These are phyloP conservation scores for Origma solitaria DNA, from an alignment of 2,113 vertebrate species.

Conservation along the genomic window DNA sequence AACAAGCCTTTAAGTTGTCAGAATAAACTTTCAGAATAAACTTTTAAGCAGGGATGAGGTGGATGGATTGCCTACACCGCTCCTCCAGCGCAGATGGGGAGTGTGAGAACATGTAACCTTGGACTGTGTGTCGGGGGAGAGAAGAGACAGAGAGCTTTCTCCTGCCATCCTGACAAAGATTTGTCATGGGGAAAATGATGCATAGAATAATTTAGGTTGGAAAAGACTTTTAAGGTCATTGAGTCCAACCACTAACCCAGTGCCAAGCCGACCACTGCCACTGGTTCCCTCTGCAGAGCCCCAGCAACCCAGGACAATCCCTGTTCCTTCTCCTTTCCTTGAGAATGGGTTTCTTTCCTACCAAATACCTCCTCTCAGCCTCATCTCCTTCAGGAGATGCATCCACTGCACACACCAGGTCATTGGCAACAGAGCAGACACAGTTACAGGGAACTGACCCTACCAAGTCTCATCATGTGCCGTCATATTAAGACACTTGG, in stretches of 20 bases:
- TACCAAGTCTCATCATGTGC: background rate
- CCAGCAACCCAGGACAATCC: background rate
- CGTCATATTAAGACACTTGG: fast-evolving
- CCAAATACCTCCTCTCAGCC: background rate
- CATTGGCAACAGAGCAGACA: background rate
- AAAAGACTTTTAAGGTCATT: background rate
- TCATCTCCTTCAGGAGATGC: background rate
- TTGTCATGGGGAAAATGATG: background rate
- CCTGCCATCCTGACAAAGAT: background rate
- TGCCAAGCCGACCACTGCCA: background rate
- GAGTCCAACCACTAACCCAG: background rate
- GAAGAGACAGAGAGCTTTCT: background rate
- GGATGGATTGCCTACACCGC: fast-evolving
- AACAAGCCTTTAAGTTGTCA: background rate
- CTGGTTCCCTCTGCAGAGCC: background rate
- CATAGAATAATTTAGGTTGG: background rate
- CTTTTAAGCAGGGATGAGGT: background rate
- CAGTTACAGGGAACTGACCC: background rate
- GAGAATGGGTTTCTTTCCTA: background rate
- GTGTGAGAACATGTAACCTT: background rate
- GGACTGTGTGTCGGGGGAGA: fast-evolving
- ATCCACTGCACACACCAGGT: fast-evolving
- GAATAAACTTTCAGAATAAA: background rate
- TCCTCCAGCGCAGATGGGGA: fast-evolving
- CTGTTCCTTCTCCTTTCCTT: background rate